A percentile compares a stretch with the other conserved stretches of the same genome.
phyloP scores from a whole-genome alignment of 2,113 vertebrate genomes.

The Sclerurus mexicanus region DNA sequence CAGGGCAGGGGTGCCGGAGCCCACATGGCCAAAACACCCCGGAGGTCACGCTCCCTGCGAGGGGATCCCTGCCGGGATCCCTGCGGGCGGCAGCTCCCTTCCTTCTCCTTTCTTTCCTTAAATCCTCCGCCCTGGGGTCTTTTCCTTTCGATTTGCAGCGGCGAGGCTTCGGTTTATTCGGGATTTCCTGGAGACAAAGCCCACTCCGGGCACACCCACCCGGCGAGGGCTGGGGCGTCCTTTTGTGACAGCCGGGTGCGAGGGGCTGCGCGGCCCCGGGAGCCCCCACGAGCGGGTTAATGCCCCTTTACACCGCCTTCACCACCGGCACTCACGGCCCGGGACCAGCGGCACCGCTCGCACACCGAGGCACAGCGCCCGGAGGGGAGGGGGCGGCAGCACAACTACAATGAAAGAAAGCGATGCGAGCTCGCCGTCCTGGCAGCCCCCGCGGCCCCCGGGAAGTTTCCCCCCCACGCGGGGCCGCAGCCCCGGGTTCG shows the following conservation, averaged over 20 bases:
- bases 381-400: not conserved
- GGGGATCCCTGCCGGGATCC: not conserved
- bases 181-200: not conserved
- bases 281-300: not conserved
- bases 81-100: not conserved
- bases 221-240: not conserved
- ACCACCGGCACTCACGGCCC: not conserved
- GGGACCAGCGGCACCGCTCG: not conserved
- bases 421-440: not conserved
- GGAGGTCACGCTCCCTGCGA: not conserved
- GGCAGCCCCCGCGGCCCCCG: not conserved
- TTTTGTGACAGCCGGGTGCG: not conserved
- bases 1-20: not conserved
- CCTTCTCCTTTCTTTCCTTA: not conserved
- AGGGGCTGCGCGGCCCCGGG: not conserved
- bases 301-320: not conserved
- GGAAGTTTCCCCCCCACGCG: not conserved
- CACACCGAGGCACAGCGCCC: not conserved
- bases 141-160: not conserved
- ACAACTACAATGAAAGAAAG: not conserved
- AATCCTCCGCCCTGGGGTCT: not conserved
- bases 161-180: not conserved
- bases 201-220: constrained; percentile 21
- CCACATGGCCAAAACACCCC: not conserved
- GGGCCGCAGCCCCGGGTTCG: no score